phyloP scores from a whole-genome alignment of 1,140 invertebrate species.

The Papilio polyxenes region DNA sequence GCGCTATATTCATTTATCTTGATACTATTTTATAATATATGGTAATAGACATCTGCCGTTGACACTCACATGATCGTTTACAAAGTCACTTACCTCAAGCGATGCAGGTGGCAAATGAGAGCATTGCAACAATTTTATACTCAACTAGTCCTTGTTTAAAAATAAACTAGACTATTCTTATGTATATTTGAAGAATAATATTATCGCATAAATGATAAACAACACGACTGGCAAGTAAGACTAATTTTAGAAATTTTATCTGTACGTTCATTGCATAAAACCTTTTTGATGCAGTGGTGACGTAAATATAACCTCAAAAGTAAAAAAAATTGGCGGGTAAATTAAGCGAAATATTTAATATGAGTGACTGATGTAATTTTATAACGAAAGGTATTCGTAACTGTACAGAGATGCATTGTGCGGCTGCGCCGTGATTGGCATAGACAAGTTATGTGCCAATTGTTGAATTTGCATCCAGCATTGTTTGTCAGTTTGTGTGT shows the following conservation, averaged over 20 bases:
- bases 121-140: conserved; percentile 11
- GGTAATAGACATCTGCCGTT: conserved; percentile 25
- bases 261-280: conserved; percentile 1
- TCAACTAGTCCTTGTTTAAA: conserved; percentile 31
- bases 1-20: neutral
- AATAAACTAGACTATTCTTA: conserved; percentile 23
- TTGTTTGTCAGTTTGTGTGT: conserved; percentile 44
- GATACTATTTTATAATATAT: neutral
- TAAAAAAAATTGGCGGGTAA: neutral
- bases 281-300: neutral
- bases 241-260: neutral
- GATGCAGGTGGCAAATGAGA: conserved; percentile 37
- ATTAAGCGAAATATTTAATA: conserved; percentile 26
- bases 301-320: neutral
- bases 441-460: conserved; percentile 48
- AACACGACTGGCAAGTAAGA: neutral
- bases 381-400: conserved; percentile 36
- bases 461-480: conserved; percentile 50
- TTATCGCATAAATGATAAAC: neutral
- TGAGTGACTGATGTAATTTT: conserved; percentile 38
- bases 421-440: conserved; percentile 46
- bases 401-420: conserved; percentile 42
- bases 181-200: neutral
- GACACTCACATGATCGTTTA: conserved; percentile 20
- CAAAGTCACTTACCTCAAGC: conserved; percentile 32